Base-by-base conservation (phyloP, 2,113 vertebrate species). In the Aphyosemion australe region DNA sequence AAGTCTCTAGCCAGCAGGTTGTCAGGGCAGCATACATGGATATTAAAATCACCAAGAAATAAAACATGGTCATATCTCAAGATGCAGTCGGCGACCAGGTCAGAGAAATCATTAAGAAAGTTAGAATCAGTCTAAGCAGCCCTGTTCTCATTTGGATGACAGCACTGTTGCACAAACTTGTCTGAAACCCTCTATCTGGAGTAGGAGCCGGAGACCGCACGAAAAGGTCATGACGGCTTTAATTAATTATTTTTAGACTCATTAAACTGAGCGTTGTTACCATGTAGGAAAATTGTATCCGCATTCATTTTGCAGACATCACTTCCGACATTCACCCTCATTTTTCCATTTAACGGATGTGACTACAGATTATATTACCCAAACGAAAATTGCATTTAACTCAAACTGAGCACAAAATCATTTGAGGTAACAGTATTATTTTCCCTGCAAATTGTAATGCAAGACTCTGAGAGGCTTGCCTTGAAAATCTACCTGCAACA, bases 371-470 rank as follows among this genome's bases (percentile, higher is more conserved):
- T 13, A 20, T 10, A 39, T 42, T 15, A 41, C 16, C 8, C 34
- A 63, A 43, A 59, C 65, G 50, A 14, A 78, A 60, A 59, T 21
- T 1, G 11, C 34, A 51, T 59, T 50, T 12, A n/a, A 18, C 16
- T 56, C 21, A 59, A 16, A 48, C 31, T 45, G 9, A 12, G 2
- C 48, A 43, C 15, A 14, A 14, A 31, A 34, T 45, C 31, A 32
- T 55, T 20, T 50, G n/a, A 55, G 16, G 41, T 34, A 69, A 13
- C 6, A 31, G n/a, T 8, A 39, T 13, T n/a, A 10, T 50, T 48
- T 45, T 39, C 16, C 51, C 14, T 47, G 37, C 8, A 61, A 49
- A 41, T 57, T 21, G 1, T 34, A 6, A 9, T 45, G 18, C 5
- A 52, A 12, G 34, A 65, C 65, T 51, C 18, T 19, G 5, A 15